Base-by-base conservation (phyloP, 2,888 invertebrate genomes). In the Ethmia dodecea region DNA sequence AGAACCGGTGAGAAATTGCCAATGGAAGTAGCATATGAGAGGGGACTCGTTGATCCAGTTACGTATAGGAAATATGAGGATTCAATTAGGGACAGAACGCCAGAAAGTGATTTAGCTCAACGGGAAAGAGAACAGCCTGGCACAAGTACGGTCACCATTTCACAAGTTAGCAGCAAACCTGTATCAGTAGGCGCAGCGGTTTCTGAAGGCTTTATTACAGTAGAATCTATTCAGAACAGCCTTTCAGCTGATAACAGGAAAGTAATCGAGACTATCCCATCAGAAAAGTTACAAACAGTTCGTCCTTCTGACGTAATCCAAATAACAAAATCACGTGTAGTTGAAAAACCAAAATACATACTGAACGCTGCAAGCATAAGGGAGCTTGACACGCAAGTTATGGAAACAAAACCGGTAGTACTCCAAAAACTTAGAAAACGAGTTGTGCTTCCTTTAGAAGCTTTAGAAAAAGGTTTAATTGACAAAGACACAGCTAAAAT, bases 341-440 rank as follows among this genome's bases (percentile, higher is more conserved):
- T 87, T 8, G 87, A 86, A 13, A 91, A 91, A 60, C 92, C 92
- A 0, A 92, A 90, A 55, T 93, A 91, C 61, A 88, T 87, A 60
- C 88, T 91, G 0, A 88, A 90, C 37, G 87, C 91, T 38, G 89
- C 90, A 12, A 83, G 89, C 44, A 90, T 91, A 13, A 83, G 84
- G 41, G 87, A 89, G 1, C 47, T 86, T 5, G 77, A 88, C 3
- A 88, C 87, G 39, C 88, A 90, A 3, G 88, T 90, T 26, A 63
- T 88, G 6, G 92, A 92, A 55, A 89, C 89, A 1, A 93, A 92
- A 64, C 89, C 91, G 20, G 89, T 93, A 4, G 88, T 90, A 10
- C 71, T 95, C 30, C 94, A 94, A 66, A 94, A 94, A 70, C 89
- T 95, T 68, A 88, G 94, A 27, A 93, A 93, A 65, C 90, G 91